Base-by-base conservation (phyloP, 2,888 invertebrate species). In the Pristionchus fissidentatus region DNA sequence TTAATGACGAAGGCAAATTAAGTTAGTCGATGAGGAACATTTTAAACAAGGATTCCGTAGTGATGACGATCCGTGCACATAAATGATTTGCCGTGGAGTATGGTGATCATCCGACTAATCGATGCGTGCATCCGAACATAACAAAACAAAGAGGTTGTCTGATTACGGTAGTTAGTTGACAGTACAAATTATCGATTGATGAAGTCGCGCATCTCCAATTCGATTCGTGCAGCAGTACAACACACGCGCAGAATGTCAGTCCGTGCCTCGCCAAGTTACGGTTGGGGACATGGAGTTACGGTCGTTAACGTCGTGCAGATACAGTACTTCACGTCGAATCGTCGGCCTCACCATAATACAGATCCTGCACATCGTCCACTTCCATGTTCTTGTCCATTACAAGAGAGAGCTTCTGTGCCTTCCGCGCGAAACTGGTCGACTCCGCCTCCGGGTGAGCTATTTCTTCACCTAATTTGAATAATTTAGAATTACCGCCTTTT, bases 401-500 rank as follows among this genome's bases (percentile, higher is more conserved):
- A 22, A 79, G 79, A 13, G 55, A 55, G 38, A 79, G 57, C 57
- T 57, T 79, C 35, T 78, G 52, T 35, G 57, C 79, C 26, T 79
- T n/a, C 1, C 79, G 35, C 32, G 55, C 55, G 55, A 57, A 57
- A 38, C 41, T 57, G n/a, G 49, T 38, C 57, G 57, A 52, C 35
- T 55, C 79, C 22, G 22, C 55, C 10, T 57, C 79, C 55, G 79
- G 35, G 22, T 79, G 79, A 35, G 38, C 79, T 38, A 79, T 57
- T 57, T 79, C 79, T 19, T 55, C 79, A 26, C 70, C 70, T 70
- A 70, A 70, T 70, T 70, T 70, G 70, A 70, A 70, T 43, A 10
- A n/a, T 70, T 66, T 77, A 49, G 49, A 77, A 77, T 77, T 46
- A 19, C 29, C 35, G 49, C 49, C 49, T 13, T 70, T 43, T 70